Percentiles rank a stretch among this genome's conserved stretches.
phyloP scores from a whole-genome alignment of 2,888 invertebrate genomes.

The Pandemis corylana region DNA sequence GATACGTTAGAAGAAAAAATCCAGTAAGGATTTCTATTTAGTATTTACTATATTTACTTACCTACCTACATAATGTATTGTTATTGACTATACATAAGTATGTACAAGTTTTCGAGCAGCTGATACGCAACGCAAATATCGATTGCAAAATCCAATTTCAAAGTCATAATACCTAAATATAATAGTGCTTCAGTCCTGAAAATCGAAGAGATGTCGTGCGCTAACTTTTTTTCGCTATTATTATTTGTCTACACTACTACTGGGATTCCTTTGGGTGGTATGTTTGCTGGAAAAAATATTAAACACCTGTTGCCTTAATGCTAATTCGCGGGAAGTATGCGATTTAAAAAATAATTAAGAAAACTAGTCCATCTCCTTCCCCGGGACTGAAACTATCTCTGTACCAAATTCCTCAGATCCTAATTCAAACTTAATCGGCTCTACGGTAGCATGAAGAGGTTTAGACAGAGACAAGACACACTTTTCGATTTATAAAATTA shows the following conservation, averaged over 20 bases:
- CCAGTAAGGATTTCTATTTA: too few relatives aligned
- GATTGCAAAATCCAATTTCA: slow-evolving; percentile 19
- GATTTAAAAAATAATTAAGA: too few relatives aligned
- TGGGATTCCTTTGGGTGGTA: slow-evolving; percentile 16
- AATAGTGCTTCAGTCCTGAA: background rate
- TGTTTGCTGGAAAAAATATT: background rate
- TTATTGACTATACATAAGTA: background rate
- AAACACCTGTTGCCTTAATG: too few relatives aligned
- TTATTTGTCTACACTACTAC: slow-evolving; percentile 1
- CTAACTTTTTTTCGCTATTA: background rate
- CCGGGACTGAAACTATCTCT: too few relatives aligned
- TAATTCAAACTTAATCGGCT: too few relatives aligned
- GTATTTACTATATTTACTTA: background rate
- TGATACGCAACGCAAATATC: background rate
- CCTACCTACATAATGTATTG: background rate
- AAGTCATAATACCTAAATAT: background rate
- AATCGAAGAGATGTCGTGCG: slow-evolving; percentile 10
- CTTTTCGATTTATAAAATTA: too few relatives aligned
- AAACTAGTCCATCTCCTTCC: too few relatives aligned
- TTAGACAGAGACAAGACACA: too few relatives aligned
- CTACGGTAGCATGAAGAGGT: too few relatives aligned
- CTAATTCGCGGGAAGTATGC: background rate
- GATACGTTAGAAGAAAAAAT: too few relatives aligned
- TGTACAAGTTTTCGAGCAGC: background rate
- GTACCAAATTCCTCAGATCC: too few relatives aligned